phyloP scores from a whole-genome alignment of 1,140 invertebrate species.

The Penaeus vannamei region DNA sequence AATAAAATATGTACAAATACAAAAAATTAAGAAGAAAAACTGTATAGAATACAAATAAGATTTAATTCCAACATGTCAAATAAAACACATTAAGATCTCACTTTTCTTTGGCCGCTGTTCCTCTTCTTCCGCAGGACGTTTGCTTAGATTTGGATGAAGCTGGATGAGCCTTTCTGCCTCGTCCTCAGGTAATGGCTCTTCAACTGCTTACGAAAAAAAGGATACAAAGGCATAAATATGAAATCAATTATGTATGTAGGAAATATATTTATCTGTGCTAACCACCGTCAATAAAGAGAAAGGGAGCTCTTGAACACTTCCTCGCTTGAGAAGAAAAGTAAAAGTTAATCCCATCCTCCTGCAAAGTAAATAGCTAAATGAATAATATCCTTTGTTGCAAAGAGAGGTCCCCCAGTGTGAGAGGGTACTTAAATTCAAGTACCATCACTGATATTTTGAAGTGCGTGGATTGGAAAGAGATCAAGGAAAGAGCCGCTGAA shows the following conservation, averaged over 20 bases:
- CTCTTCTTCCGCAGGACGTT: slow-evolving; percentile 32
- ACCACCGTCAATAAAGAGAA: background rate
- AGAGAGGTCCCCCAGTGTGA: too few relatives aligned
- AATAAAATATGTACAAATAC: background rate
- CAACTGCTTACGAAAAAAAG: background rate
- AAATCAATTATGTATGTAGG: background rate
- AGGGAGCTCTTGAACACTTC: background rate
- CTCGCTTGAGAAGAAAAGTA: too few relatives aligned
- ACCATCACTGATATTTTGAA: too few relatives aligned
- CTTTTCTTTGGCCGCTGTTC: slow-evolving; percentile 44
- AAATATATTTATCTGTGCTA: background rate
- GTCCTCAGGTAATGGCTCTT: slow-evolving; percentile 11
- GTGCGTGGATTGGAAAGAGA: too few relatives aligned
- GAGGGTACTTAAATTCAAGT: too few relatives aligned
- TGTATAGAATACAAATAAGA: background rate
- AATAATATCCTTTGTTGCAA: too few relatives aligned
- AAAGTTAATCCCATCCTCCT: too few relatives aligned
- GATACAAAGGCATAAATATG: background rate
- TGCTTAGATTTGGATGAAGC: slow-evolving; percentile 18
- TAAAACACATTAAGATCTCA: background rate
- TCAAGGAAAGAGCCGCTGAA: too few relatives aligned
- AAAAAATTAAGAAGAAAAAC: background rate
- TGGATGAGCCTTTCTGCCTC: slow-evolving; percentile 41
- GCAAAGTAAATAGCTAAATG: too few relatives aligned
- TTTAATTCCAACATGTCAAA: background rate